These are phyloP conservation scores for Malacoraja senta DNA, from an alignment of 2,797 vertebrate species.

Conservation along the genomic window DNA sequence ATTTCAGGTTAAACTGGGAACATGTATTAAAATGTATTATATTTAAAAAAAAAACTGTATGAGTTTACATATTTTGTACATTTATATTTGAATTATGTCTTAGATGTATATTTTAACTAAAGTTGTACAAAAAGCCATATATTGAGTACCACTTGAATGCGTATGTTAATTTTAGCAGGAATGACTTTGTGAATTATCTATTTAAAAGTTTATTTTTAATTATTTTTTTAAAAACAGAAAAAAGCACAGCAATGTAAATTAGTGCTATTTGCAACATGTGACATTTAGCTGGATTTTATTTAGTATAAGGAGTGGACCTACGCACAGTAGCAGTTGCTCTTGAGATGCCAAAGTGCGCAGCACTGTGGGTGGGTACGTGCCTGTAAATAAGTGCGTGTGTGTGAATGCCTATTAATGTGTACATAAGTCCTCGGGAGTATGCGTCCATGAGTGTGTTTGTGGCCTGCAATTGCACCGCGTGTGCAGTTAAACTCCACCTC, in stretches of 20 bases:
- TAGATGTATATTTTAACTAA: slow-evolving; percentile 85
- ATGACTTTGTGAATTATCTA: slow-evolving; percentile 60
- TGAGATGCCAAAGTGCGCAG: neutral
- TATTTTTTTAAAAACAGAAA: slow-evolving; percentile 42
- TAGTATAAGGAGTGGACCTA: slow-evolving; percentile 6
- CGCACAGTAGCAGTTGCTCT: slow-evolving; percentile 15
- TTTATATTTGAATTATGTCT: slow-evolving; percentile 84
- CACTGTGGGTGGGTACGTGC: neutral
- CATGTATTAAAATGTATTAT: slow-evolving; percentile 82
- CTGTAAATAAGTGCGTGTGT: neutral
- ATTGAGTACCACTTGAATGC: slow-evolving; percentile 70
- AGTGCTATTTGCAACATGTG: slow-evolving; percentile 42
- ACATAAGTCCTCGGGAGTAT: neutral
- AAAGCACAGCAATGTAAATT: slow-evolving; percentile 65
- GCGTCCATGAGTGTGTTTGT: neutral
- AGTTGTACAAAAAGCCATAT: slow-evolving; percentile 78
- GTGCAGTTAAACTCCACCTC: slow-evolving; percentile 19
- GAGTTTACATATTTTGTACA: slow-evolving; percentile 86
- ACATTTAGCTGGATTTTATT: slow-evolving; percentile 27
- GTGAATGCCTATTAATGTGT: neutral
- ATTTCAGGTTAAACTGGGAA: slow-evolving; percentile 71
- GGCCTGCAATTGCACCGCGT: neutral
- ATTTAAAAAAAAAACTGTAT: slow-evolving; percentile 69
- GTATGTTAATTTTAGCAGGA: slow-evolving; percentile 64
- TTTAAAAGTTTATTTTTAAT: slow-evolving; percentile 51